A percentile compares a stretch with the other conserved stretches of the same genome.
Evolutionary conservation across 2,888 invertebrate species (phyloP).

Genomic region (Drosophila histrio): DNA sequence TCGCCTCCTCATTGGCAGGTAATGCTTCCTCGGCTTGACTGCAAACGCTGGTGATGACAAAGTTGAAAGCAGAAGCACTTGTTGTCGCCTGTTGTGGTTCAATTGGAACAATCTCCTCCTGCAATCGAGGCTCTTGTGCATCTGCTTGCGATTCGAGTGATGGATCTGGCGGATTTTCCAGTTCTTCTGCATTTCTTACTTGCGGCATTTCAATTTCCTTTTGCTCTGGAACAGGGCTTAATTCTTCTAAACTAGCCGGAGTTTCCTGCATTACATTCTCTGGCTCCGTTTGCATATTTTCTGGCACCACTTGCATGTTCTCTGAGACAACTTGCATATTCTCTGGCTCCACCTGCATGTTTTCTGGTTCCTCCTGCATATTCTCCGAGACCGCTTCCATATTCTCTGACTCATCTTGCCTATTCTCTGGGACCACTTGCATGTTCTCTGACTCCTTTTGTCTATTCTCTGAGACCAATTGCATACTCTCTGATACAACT

Average conservation of each 20-base stretch:
- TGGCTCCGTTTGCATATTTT: neutral
- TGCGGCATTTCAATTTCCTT: neutral
- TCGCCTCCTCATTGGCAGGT: neutral
- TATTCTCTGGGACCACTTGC: neutral
- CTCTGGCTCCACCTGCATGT: neutral
- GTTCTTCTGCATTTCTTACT: neutral
- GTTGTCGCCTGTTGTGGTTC: conserved; percentile 2
- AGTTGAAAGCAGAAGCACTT: conserved; percentile 25
- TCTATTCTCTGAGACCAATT: neutral
- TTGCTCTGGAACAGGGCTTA: neutral
- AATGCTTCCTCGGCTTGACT: conserved; percentile 53
- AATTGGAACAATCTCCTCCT: neutral
- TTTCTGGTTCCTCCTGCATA: neutral
- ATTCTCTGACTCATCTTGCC: neutral
- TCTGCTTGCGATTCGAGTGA: neutral
- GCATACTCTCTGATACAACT: neutral
- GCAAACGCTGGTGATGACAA: conserved; percentile 74
- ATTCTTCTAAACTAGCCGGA: neutral
- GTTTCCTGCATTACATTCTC: neutral
- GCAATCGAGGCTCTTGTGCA: neutral
- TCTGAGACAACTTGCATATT: neutral
- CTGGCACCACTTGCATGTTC: neutral
- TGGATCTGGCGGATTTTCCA: neutral
- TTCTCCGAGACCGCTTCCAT: neutral
- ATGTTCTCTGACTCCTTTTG: neutral